These are phyloP conservation scores for Dicaeum eximium DNA, from an alignment of 2,113 vertebrate genomes.

Conservation along the genomic window DNA sequence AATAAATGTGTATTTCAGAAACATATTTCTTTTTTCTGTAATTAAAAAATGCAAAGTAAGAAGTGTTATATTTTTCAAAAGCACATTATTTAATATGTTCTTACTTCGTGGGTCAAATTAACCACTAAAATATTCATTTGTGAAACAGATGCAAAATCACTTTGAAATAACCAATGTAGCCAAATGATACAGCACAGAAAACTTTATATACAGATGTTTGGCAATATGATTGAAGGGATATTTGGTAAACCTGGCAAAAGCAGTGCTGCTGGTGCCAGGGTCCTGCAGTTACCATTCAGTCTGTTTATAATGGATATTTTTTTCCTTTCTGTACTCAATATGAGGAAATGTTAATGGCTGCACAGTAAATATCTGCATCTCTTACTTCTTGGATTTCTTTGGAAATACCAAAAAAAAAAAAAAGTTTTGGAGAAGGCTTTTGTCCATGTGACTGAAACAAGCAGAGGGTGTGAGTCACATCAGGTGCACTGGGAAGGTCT, in stretches of 20 bases:
- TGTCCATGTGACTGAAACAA: background rate
- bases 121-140: background rate
- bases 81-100: background rate
- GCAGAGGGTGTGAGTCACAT: accelerated
- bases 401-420: background rate
- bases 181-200: background rate
- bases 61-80: background rate
- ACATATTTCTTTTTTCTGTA: background rate
- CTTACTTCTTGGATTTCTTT: background rate
- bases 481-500: background rate
- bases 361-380: background rate
- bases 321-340: background rate
- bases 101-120: background rate
- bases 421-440: background rate
- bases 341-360: background rate
- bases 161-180: background rate
- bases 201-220: background rate
- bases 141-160: background rate
- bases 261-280: background rate
- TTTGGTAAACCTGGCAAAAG: background rate
- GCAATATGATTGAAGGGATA: background rate
- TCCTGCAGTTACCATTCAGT: background rate
- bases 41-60: background rate
- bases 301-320: background rate
- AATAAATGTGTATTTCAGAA: background rate